Evolutionary conservation across 2,797 vertebrate genomes (phyloP).

Genomic region (Thripadectes ignobilis): DNA sequence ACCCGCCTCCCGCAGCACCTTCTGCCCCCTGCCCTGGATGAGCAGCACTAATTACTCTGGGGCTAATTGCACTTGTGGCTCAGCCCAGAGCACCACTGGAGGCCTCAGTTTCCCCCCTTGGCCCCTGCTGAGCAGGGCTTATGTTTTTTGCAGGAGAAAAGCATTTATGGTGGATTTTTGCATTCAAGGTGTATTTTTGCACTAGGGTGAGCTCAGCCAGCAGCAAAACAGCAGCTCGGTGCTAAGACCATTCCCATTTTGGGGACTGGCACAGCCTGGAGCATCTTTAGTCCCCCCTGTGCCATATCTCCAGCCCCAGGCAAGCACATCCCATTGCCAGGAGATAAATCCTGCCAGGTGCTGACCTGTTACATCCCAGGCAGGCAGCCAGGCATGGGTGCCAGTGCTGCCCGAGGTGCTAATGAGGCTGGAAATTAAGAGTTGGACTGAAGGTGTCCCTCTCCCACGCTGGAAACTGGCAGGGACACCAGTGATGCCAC

Average conservation of each 20-base stretch:
- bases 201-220: not conserved
- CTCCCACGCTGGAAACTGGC: accelerated
- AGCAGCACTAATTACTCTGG: not conserved
- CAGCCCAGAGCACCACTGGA: accelerated
- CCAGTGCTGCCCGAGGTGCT: not conserved
- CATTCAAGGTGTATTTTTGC: not conserved
- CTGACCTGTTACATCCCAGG: not conserved
- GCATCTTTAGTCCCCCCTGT: not conserved
- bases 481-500: not conserved
- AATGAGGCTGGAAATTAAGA: not conserved
- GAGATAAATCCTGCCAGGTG: not conserved
- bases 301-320: accelerated
- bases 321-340: accelerated
- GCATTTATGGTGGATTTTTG: accelerated
- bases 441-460: not conserved
- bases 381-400: not conserved
- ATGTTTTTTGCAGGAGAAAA: not conserved
- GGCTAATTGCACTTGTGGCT: not conserved
- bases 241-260: accelerated
- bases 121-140: not conserved
- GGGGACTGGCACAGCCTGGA: not conserved
- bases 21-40: accelerated
- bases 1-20: not conserved
- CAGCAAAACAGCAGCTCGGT: not conserved
- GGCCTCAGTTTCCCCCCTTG: not conserved